Evolutionary conservation across 2,113 vertebrate genomes (phyloP).

Genomic region (Menura novaehollandiae): DNA sequence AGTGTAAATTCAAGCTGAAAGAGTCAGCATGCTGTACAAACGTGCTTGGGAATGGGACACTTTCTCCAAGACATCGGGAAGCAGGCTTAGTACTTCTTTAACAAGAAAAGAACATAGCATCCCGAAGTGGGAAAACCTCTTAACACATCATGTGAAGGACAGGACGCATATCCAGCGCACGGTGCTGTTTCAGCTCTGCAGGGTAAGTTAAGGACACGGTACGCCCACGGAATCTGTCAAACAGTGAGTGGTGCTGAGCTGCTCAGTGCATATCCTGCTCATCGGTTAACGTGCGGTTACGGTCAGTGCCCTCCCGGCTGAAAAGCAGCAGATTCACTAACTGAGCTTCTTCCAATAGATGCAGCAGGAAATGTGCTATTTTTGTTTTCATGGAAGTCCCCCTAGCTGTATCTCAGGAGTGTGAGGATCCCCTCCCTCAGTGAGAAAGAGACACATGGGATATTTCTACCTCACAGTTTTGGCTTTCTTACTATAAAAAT

Average conservation of each 20-base stretch:
- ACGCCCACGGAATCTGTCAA: not conserved
- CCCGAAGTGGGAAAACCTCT: not conserved
- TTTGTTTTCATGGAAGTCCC: not conserved
- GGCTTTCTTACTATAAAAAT: slow-evolving; percentile 15
- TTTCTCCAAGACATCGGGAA: not conserved
- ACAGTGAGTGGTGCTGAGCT: not conserved
- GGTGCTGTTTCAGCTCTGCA: not conserved
- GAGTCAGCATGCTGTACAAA: not conserved
- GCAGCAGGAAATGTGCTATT: not conserved
- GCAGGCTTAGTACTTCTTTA: not conserved
- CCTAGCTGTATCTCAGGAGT: not conserved
- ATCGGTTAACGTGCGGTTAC: fast-evolving
- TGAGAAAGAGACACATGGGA: not conserved
- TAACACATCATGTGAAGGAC: not conserved
- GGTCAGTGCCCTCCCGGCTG: not conserved
- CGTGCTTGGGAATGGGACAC: not conserved
- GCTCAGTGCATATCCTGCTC: not conserved
- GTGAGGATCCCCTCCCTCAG: not conserved
- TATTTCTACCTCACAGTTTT: slow-evolving; percentile 23
- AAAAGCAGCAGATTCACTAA: not conserved
- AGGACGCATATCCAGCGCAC: fast-evolving
- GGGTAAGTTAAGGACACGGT: not conserved
- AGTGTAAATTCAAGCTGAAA: not conserved
- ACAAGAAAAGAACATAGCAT: not conserved
- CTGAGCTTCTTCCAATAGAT: not conserved